A percentile compares a stretch with the other conserved stretches of the same genome.
These are phyloP conservation scores for Apocrypta bakeri DNA, from an alignment of 1,140 invertebrate species.

Conservation along the genomic window DNA sequence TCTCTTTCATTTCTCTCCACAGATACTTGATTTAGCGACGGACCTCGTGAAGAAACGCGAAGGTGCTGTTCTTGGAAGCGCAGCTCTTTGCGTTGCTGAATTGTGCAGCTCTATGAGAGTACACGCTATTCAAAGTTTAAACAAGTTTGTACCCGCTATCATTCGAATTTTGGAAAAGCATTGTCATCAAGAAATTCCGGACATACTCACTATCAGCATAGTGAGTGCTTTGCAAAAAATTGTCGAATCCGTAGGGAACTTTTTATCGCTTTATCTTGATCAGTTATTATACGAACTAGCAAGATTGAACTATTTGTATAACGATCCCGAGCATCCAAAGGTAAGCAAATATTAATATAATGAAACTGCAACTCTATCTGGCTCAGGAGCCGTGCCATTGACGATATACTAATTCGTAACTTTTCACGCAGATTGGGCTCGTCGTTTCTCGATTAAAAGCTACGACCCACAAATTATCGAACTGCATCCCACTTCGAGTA, in stretches of 20 bases:
- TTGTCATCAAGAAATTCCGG: slow-evolving; percentile 68
- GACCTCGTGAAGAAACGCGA: slow-evolving; percentile 75
- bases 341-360: no score
- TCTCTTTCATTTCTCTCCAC: slow-evolving; percentile 45
- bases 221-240: slow-evolving; percentile 87
- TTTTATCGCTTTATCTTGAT: slow-evolving; percentile 88
- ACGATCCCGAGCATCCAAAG: slow-evolving; percentile 65
- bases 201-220: slow-evolving; percentile 76
- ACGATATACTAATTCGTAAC: slow-evolving; percentile 34
- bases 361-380: no score
- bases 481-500: slow-evolving; percentile 81
- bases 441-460: slow-evolving; percentile 77
- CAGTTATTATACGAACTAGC: slow-evolving; percentile 82
- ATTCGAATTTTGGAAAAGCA: slow-evolving; percentile 78
- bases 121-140: slow-evolving; percentile 82
- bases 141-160: slow-evolving; percentile 87
- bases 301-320: slow-evolving; percentile 73
- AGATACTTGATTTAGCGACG: slow-evolving; percentile 79
- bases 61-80: slow-evolving; percentile 80
- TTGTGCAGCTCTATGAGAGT: slow-evolving; percentile 83
- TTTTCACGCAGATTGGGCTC: slow-evolving; percentile 69
- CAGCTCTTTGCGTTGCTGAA: slow-evolving; percentile 88
- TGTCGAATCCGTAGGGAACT: slow-evolving; percentile 85
- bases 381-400: no score
- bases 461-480: slow-evolving; percentile 81